Percentiles rank a stretch among this genome's conserved stretches.
phyloP scores from a whole-genome alignment of 2,797 vertebrate species.

The Glossophaga mutica region DNA sequence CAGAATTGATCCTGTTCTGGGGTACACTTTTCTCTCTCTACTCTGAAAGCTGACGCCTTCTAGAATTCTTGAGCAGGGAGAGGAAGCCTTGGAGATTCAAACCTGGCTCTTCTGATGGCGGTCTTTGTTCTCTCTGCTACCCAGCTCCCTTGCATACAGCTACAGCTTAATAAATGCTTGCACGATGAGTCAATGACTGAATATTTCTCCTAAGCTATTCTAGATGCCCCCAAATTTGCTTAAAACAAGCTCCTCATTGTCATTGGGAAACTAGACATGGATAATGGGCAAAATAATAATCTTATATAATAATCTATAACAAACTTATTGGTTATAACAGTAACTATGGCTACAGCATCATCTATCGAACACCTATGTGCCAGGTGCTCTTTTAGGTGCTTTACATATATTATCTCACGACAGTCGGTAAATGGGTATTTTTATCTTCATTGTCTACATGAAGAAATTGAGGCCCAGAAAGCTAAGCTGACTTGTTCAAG shows the following conservation, averaged over 20 bases:
- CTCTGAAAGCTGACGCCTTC: background rate
- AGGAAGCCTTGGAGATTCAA: background rate
- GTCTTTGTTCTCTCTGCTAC: background rate
- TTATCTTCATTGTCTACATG: background rate
- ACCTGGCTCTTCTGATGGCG: background rate
- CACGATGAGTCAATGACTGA: background rate
- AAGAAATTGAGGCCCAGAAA: constrained; percentile 16
- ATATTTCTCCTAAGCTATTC: constrained; percentile 13
- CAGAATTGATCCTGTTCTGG: background rate
- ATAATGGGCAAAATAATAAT: background rate
- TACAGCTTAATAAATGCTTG: background rate
- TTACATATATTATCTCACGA: background rate
- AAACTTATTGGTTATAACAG: background rate
- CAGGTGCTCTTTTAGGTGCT: background rate
- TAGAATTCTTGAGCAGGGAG: background rate
- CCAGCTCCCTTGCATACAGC: background rate
- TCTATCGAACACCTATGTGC: background rate
- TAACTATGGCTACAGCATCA: background rate
- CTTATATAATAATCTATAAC: background rate
- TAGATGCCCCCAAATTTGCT: background rate
- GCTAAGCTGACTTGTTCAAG: background rate
- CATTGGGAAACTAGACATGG: background rate
- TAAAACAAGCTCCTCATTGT: background rate
- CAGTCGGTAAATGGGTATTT: background rate
- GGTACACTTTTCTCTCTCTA: background rate